Base-by-base conservation (phyloP, 2,888 invertebrate species). In the Apamea sordens region DNA sequence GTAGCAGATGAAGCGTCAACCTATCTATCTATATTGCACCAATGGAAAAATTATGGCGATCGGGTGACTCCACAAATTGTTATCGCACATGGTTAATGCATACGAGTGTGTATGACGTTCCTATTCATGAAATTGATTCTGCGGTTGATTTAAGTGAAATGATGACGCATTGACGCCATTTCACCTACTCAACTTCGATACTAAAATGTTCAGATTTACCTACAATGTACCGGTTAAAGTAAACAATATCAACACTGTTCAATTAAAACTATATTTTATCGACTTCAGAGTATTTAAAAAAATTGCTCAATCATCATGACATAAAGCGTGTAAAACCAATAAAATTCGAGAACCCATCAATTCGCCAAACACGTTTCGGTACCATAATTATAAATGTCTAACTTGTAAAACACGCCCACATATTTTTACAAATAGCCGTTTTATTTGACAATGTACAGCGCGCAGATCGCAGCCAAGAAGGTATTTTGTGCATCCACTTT, bases 401-500 rank as follows among this genome's bases (percentile, higher is more conserved):
- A 85, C 85, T 88, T 82, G 73, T 84, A 83, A 85, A 82, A 85
- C 80, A 87, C 80, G 83, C 83, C 83, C 76, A 89, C 86, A 88
- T 88, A 87, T 87, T 89, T 89, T 88, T 83, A 81, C 76, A 85
- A 86, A 86, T 89, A 85, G 80, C 80, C 84, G 83, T 82, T 85
- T 88, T 92, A 91, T 92, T 92, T 91, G 92, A 91, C 89, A 91
- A 90, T 88, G 89, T 86, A 84, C 86, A 87, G 85, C 76, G 86
- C 85, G 87, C 89, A 88, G 89, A 93, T 89, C 88, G 91, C 89
- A 89, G 88, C 85, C 83, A 88, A 92, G 92, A 90, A 90, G 92
- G 92, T 89, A 94, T 94, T 95, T 94, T 92, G 94, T 94, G 93
- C 94, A 95, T 94, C 93, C 89, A 95, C 96, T 96, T 96, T 96